Conservation (phyloP, 1,140 invertebrate species). For the Nilaparvata lugens region DNA sequence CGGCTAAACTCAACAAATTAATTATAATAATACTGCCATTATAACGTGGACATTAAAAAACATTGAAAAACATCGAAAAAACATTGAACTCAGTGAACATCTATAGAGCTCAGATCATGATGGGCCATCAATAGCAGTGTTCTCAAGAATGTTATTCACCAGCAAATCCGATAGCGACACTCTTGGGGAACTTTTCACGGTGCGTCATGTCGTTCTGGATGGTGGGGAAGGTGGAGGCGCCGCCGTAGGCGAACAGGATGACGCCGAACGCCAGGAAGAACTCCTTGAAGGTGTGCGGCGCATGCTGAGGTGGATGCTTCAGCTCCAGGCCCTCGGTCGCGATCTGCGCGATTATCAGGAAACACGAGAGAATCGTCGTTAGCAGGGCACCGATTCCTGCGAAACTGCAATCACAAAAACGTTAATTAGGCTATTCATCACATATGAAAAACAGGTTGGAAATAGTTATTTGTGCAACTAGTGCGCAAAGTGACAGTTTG, state of each 20-base stretch:
- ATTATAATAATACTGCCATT: too few relatives aligned
- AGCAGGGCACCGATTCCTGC: constrained; percentile 45
- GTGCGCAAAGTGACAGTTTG: too few relatives aligned
- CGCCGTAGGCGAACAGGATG: constrained; percentile 56
- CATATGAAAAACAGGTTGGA: too few relatives aligned
- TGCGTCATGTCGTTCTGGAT: constrained; percentile 60
- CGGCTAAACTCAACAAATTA: too few relatives aligned
- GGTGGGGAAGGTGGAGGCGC: constrained; percentile 56
- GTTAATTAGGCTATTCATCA: neutral
- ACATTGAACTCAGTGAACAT: too few relatives aligned
- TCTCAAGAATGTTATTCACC: too few relatives aligned
- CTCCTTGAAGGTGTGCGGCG: constrained; percentile 31
- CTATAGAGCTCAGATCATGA: too few relatives aligned
- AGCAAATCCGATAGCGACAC: constrained; percentile 41
- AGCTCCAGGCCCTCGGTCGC: constrained; percentile 36
- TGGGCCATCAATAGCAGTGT: too few relatives aligned
- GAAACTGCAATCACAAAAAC: constrained; percentile 32
- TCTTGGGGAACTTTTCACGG: constrained; percentile 43
- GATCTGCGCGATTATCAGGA: constrained; percentile 48
- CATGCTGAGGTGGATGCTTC: constrained; percentile 31
- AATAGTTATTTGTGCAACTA: too few relatives aligned
- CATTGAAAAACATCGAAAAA: too few relatives aligned
- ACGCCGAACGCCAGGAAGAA: constrained; percentile 55
- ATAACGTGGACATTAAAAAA: too few relatives aligned
- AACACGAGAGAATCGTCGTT: constrained; percentile 45